Conservation (phyloP, 1,140 invertebrate species). For the Harpegnathos saltator region DNA sequence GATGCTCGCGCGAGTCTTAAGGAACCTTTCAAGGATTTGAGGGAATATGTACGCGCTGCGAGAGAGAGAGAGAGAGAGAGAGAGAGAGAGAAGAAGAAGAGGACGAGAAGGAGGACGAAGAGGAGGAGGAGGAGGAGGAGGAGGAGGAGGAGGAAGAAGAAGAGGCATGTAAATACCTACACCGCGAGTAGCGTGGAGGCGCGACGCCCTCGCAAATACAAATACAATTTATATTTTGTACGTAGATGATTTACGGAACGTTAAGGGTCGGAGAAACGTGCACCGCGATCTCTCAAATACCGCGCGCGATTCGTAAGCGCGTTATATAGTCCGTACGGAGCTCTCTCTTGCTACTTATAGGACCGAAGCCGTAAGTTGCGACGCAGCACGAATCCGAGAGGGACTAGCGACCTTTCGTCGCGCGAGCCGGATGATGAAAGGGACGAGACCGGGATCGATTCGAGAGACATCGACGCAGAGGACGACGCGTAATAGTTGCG, state of each 20-base stretch:
- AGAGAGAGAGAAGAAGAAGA: background rate
- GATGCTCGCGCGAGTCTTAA: slow-evolving; percentile 44
- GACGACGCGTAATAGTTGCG: background rate
- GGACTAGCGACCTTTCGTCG: background rate
- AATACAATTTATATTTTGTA: slow-evolving; percentile 74
- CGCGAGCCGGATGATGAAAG: background rate
- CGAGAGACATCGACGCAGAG: background rate
- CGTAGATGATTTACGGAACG: slow-evolving; percentile 61
- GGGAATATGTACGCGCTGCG: background rate
- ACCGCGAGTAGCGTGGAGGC: background rate
- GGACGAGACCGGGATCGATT: background rate
- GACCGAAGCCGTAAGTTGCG: slow-evolving; percentile 8
- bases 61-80: background rate
- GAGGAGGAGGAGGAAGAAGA: background rate
- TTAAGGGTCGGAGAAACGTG: slow-evolving; percentile 25
- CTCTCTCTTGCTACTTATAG: slow-evolving; percentile 1
- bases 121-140: background rate
- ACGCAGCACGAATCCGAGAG: background rate
- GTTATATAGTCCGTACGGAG: slow-evolving; percentile 9
- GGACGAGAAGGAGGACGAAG: background rate
- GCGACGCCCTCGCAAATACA: slow-evolving; percentile 27
- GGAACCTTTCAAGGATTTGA: background rate
- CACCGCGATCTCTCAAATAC: slow-evolving; percentile 14
- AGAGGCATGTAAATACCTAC: background rate
- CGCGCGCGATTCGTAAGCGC: background rate